Base-by-base conservation (phyloP, 2,797 vertebrate species). In the Morus bassanus region DNA sequence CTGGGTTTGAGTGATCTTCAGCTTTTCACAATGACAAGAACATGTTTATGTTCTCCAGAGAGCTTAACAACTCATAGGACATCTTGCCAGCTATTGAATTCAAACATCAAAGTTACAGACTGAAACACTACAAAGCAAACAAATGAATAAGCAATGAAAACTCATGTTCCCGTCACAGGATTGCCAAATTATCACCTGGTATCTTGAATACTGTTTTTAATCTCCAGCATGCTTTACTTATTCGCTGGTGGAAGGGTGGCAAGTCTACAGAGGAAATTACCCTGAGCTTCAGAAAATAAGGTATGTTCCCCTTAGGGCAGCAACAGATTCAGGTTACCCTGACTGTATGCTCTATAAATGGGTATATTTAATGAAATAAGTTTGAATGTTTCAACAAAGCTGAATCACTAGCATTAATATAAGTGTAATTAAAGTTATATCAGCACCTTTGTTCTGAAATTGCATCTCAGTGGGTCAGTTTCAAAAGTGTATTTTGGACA, bases 121-220 rank as follows among this genome's bases (percentile, higher is more conserved):
- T 54, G 46, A 80, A 95, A 82, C 30, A 10, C 77, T 68, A 64
- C 33, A 87, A 92, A 95, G 57, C 37, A 89, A 96, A 85, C 25
- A 88, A 93, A 88, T 64, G 59, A 87, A 90, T 70, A 92, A 88
- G 90, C 75, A 94, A 33, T 68, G 88, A 89, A 94, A 92, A 88
- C 15, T 82, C 83, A 59, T 12, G 57, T 74, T 94, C 35, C 56
- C 69, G 75, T 89, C 7, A 4, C 43, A 85, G 57, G 53, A 85
- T 94, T 95, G 88, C 86, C 93, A 96, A 92, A 95, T 96, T 96
- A 94, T 93, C 94, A 92, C 92, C 84, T 80, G 53, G 27, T 85
- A 83, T 92, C 60, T 89, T 51, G 43, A 95, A 74, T 1, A 83
- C 35, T 57, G 43, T n/a, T 96, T 95, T 96, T 91, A 93, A 92